phyloP scores from a whole-genome alignment of 2,888 invertebrate genomes.

The Chloromyia formosa region DNA sequence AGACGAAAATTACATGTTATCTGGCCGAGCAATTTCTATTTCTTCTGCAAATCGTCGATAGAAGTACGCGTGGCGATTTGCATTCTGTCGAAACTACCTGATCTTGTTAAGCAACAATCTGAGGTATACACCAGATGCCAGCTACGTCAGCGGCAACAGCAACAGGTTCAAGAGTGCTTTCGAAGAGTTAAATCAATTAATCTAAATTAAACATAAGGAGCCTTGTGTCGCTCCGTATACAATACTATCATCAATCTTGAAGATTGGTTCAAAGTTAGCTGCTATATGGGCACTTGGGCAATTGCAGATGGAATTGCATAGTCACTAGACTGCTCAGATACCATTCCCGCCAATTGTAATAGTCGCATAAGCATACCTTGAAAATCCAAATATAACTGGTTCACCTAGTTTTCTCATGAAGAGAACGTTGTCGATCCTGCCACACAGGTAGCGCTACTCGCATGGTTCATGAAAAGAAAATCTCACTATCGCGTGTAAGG shows the following conservation, averaged over 20 bases:
- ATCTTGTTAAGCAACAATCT: slow-evolving; percentile 26
- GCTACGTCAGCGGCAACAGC: not conserved
- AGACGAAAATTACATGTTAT: slow-evolving; percentile 18
- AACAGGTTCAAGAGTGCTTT: slow-evolving; percentile 26
- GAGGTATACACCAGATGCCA: not conserved
- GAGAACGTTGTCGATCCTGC: no score
- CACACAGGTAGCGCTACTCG: not conserved
- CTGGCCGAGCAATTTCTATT: not conserved
- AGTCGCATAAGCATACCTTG: not conserved
- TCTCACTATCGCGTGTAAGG: slow-evolving; percentile 14
- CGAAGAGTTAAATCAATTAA: slow-evolving; percentile 49
- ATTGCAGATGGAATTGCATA: slow-evolving; percentile 24
- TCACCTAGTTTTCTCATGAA: slow-evolving; percentile 47
- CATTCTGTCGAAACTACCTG: slow-evolving; percentile 18
- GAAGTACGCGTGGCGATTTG: not conserved
- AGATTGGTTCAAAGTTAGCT: not conserved
- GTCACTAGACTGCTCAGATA: not conserved
- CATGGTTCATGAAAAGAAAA: slow-evolving; percentile 31
- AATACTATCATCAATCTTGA: not conserved
- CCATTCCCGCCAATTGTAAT: slow-evolving; percentile 6
- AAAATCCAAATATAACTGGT: slow-evolving; percentile 45
- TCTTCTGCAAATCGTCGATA: not conserved
- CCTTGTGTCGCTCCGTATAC: slow-evolving; percentile 29
- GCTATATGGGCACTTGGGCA: not conserved
- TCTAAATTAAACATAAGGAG: slow-evolving; percentile 49